These are phyloP conservation scores for Ceyx melanurus DNA, from an alignment of 2,113 vertebrate species.

Conservation along the genomic window DNA sequence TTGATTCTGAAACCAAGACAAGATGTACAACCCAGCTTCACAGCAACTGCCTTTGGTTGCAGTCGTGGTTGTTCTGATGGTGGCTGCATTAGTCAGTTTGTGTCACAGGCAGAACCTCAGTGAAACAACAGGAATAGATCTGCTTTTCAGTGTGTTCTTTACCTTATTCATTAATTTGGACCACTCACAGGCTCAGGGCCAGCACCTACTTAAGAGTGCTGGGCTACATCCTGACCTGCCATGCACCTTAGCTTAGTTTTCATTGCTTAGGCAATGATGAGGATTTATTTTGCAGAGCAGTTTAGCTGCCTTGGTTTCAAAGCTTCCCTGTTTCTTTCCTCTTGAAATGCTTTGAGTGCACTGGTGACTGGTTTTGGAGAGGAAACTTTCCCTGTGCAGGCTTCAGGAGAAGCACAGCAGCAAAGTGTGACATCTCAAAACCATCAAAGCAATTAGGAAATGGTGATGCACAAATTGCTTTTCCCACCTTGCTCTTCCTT, in stretches of 20 bases:
- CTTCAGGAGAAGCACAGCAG: background rate
- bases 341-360: background rate
- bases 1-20: background rate
- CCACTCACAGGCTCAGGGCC: background rate
- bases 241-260: background rate
- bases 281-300: background rate
- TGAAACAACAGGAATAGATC: background rate
- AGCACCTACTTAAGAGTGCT: background rate
- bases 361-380: background rate
- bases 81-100: no score
- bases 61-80: rapidly evolving
- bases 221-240: background rate
- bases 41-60: background rate
- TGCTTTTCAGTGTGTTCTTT: background rate
- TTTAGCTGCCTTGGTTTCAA: background rate
- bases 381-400: background rate
- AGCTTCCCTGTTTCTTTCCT: background rate
- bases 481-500: background rate
- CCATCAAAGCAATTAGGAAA: background rate
- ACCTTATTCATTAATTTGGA: background rate
- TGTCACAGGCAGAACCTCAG: background rate
- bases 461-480: background rate
- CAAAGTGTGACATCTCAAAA: background rate
- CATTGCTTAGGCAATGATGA: background rate
- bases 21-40: background rate